Percentiles rank a stretch among this genome's conserved stretches.
Evolutionary conservation across 92 coral and sea anemone species (phyloP).

Genomic region (Porites lobata): DNA sequence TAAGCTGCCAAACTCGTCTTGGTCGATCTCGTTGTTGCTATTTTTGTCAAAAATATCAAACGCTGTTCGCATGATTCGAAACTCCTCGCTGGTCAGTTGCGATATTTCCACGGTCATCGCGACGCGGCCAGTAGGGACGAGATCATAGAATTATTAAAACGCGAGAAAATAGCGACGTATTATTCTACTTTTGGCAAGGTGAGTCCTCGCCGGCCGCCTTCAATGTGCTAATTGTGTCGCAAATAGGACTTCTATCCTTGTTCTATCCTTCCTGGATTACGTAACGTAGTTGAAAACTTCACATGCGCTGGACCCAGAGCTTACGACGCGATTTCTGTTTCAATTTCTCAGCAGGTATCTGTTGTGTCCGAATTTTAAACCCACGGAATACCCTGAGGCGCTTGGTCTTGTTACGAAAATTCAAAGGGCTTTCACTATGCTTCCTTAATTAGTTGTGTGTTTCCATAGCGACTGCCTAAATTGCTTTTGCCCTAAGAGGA

Average conservation of each 20-base stretch:
- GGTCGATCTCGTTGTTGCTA: conserved; percentile 77
- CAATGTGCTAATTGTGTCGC: conserved; percentile 15
- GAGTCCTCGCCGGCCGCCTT: neutral
- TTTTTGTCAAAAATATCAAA: conserved; percentile 84
- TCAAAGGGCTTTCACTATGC: neutral
- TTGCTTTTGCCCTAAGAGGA: conserved; percentile 5
- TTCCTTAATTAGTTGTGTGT: neutral
- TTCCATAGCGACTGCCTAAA: conserved; percentile 9
- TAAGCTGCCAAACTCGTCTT: conserved; percentile 75
- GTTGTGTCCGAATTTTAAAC: neutral
- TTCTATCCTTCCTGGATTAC: neutral
- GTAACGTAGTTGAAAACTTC: neutral
- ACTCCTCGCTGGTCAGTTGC: conserved; percentile 65
- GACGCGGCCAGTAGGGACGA: neutral
- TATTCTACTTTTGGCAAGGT: neutral
- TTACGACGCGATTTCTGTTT: neutral
- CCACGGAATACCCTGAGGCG: neutral
- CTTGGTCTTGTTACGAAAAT: conserved; percentile 5
- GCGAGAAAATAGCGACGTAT: neutral
- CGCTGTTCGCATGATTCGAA: conserved; percentile 76
- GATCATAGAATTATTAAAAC: neutral
- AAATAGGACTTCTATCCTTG: neutral
- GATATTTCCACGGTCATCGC: conserved; percentile 52
- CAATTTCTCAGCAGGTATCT: neutral
- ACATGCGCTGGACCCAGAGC: neutral